phyloP scores from a whole-genome alignment of 2,797 vertebrate species.

The Lacerta bilineata region DNA sequence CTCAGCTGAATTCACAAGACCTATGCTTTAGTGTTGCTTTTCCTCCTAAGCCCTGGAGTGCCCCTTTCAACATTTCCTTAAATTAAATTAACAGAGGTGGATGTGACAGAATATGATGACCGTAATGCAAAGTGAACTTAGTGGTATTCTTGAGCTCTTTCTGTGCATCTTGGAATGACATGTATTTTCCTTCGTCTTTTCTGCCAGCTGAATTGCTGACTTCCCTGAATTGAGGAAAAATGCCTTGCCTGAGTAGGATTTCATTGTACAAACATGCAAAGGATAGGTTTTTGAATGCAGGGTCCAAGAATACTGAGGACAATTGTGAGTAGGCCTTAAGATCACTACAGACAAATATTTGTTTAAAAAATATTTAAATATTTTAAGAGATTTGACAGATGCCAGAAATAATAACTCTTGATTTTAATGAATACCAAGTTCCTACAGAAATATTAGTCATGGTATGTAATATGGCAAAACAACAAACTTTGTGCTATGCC shows the following conservation, averaged over 20 bases:
- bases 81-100: constrained; percentile 34
- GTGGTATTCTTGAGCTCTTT: constrained; percentile 13
- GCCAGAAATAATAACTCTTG: constrained; percentile 1
- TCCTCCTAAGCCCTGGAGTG: background rate
- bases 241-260: constrained; percentile 33
- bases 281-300: constrained; percentile 10
- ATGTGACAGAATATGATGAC: constrained; percentile 8
- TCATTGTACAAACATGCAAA: constrained; percentile 32
- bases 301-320: constrained; percentile 46
- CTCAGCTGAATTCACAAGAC: background rate
- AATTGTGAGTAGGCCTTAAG: constrained; percentile 28
- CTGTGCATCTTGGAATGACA: constrained; percentile 1
- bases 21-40: background rate
- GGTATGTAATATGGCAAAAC: constrained; percentile 7
- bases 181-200: constrained; percentile 38
- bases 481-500: background rate
- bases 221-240: constrained; percentile 15
- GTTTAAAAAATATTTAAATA: constrained; percentile 2
- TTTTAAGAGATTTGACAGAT: constrained; percentile 30
- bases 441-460: constrained; percentile 7
- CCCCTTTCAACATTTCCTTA: constrained; percentile 11
- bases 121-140: constrained; percentile 36
- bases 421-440: constrained; percentile 3
- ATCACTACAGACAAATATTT: constrained; percentile 37
- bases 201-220: constrained; percentile 21